Conservation (phyloP, 2,797 vertebrate genomes). For the Steatocranus sp. region DNA sequence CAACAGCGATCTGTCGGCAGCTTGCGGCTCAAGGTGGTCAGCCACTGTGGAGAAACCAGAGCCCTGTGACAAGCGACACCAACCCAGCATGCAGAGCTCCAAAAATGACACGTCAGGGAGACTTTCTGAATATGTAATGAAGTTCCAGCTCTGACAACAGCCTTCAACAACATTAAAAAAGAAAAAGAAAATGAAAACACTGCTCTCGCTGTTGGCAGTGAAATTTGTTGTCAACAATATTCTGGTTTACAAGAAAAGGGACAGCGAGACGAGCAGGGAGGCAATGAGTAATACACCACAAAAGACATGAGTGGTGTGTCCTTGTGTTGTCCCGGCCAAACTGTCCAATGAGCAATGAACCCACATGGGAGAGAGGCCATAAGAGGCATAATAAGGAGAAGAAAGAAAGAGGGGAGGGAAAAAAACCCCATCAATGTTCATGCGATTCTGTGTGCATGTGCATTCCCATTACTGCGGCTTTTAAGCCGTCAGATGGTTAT, state of each 20-base stretch:
- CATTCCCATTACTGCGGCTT: slow-evolving; percentile 13
- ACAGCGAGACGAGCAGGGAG: slow-evolving; percentile 19
- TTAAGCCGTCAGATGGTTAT: slow-evolving; percentile 20
- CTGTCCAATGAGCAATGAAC: slow-evolving; percentile 20
- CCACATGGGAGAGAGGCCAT: slow-evolving; percentile 15
- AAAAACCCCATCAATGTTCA: not conserved
- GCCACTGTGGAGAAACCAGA: slow-evolving; percentile 58
- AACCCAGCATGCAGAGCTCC: slow-evolving; percentile 30
- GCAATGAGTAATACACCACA: slow-evolving; percentile 35
- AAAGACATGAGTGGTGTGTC: slow-evolving; percentile 34
- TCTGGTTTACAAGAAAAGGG: slow-evolving; percentile 25
- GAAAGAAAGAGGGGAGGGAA: not conserved
- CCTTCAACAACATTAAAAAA: slow-evolving; percentile 20
- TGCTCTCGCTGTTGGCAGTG: slow-evolving; percentile 22
- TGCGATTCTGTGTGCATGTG: not conserved
- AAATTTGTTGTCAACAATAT: slow-evolving; percentile 52
- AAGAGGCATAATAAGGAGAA: slow-evolving; percentile 7
- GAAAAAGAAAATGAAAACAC: not conserved
- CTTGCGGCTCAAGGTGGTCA: slow-evolving; percentile 65
- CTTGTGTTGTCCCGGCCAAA: slow-evolving; percentile 20
- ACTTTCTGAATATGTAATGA: slow-evolving; percentile 51
- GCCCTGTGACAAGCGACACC: slow-evolving; percentile 58
- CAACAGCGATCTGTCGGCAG: slow-evolving; percentile 55
- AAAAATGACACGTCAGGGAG: slow-evolving; percentile 49
- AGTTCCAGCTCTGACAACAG: slow-evolving; percentile 51